Evolutionary conservation across 35 echinoderm and acorn worm genomes (phyloP).

Genomic region (Diadema setosum): DNA sequence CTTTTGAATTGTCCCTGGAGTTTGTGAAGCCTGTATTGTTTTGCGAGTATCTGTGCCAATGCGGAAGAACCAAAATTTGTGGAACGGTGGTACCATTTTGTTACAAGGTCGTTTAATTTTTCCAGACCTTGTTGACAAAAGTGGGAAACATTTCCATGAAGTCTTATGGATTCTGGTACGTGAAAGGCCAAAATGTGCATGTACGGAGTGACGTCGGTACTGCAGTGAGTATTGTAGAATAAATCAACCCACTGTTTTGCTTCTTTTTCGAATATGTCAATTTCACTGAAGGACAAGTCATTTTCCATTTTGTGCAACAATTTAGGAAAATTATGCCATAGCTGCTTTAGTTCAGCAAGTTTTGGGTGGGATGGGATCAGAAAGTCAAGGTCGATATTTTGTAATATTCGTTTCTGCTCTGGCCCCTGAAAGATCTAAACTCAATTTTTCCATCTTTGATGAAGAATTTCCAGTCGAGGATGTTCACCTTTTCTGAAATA

Average conservation of each 20-base stretch:
- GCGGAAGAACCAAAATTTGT: constrained; percentile 15
- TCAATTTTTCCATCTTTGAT: constrained; percentile 59
- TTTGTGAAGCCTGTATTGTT: constrained; percentile 3
- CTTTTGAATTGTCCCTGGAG: no score
- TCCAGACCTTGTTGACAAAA: constrained; percentile 60
- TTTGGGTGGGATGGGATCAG: constrained; percentile 57
- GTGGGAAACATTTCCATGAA: constrained; percentile 33
- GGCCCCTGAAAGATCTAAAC: constrained; percentile 52
- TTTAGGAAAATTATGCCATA: constrained; percentile 55
- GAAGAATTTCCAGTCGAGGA: constrained; percentile 52
- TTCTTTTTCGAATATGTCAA: constrained; percentile 15
- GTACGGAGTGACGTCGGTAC: constrained; percentile 67
- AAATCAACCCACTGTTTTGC: constrained; percentile 32
- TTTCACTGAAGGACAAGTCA: neutral
- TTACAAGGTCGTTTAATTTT: constrained; percentile 48
- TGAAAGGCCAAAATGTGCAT: constrained; percentile 60
- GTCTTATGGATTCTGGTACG: constrained; percentile 41
- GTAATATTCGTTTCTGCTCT: constrained; percentile 33
- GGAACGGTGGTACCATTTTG: constrained; percentile 43
- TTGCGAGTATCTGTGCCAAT: constrained; percentile 24
- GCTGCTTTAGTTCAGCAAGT: constrained; percentile 24
- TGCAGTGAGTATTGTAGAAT: constrained; percentile 1
- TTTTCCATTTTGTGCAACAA: constrained; percentile 18
- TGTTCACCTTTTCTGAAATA: constrained; percentile 20
- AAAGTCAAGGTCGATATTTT: constrained; percentile 40